Evolutionary conservation across 2,113 vertebrate genomes (phyloP).

Genomic region (Triplophysa siluroides): DNA sequence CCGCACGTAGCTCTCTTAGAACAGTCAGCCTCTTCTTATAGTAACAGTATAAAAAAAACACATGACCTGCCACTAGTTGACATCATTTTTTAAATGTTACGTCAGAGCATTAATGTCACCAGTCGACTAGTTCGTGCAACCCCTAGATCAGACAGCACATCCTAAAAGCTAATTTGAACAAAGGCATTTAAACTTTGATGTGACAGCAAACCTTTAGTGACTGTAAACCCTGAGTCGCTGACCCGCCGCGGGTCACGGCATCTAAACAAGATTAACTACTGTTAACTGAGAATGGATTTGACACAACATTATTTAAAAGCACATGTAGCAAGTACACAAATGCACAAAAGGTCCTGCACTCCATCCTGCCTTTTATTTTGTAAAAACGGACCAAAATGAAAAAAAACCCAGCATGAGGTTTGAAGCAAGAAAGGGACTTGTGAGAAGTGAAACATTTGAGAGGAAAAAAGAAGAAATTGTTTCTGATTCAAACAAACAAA

Average conservation of each 20-base stretch:
- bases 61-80: no score
- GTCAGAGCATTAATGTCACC: no score
- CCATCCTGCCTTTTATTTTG: background rate
- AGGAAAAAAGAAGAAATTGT: slow-evolving; percentile 53
- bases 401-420: slow-evolving; percentile 12
- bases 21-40: no score
- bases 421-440: slow-evolving; percentile 30
- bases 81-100: no score
- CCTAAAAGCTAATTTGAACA: background rate
- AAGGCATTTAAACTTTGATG: background rate
- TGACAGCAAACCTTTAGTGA: background rate
- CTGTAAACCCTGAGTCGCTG: background rate
- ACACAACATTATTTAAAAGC: slow-evolving; percentile 12
- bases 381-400: background rate
- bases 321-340: background rate
- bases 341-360: background rate
- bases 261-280: slow-evolving; percentile 17
- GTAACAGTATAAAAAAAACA: no score
- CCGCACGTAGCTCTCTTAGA: no score
- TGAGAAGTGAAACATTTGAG: slow-evolving; percentile 50
- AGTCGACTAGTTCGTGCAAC: no score
- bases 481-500: slow-evolving; percentile 61
- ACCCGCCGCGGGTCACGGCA: background rate
- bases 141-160: background rate
- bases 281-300: slow-evolving; percentile 17